Percentiles rank a stretch among this genome's conserved stretches.
Evolutionary conservation across 2,797 vertebrate genomes (phyloP).

Genomic region (Ceyx erithaca): DNA sequence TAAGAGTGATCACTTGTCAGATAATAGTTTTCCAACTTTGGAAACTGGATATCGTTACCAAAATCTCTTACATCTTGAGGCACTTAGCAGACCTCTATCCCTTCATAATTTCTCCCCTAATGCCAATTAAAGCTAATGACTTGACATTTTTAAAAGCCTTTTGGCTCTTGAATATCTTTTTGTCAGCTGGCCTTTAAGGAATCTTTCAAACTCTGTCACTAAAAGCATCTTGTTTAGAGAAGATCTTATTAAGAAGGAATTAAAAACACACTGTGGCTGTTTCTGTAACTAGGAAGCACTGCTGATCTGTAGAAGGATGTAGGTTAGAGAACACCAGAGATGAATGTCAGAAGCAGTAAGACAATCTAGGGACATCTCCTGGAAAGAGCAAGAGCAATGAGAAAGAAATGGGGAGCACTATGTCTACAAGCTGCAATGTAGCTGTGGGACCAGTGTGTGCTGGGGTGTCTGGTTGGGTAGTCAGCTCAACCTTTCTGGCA

Average conservation of each 20-base stretch:
- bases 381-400: background rate
- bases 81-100: background rate
- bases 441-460: background rate
- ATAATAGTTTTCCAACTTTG: background rate
- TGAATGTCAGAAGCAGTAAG: background rate
- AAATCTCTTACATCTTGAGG: background rate
- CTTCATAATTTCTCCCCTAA: background rate
- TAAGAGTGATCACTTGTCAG: background rate
- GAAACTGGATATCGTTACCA: background rate
- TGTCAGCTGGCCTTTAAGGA: constrained; percentile 10
- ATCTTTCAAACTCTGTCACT: background rate
- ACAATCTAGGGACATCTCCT: background rate
- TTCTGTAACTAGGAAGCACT: background rate
- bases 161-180: constrained; percentile 5
- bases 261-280: background rate
- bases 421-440: background rate
- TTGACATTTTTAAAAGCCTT: constrained; percentile 11
- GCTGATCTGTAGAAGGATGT: background rate
- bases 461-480: background rate
- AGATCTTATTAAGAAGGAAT: background rate
- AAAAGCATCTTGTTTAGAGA: background rate
- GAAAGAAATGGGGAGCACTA: background rate
- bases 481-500: background rate
- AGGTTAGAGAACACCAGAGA: background rate
- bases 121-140: constrained; percentile 25